These are phyloP conservation scores for Harpalus rufipes DNA, from an alignment of 2,888 invertebrate species.

Conservation along the genomic window DNA sequence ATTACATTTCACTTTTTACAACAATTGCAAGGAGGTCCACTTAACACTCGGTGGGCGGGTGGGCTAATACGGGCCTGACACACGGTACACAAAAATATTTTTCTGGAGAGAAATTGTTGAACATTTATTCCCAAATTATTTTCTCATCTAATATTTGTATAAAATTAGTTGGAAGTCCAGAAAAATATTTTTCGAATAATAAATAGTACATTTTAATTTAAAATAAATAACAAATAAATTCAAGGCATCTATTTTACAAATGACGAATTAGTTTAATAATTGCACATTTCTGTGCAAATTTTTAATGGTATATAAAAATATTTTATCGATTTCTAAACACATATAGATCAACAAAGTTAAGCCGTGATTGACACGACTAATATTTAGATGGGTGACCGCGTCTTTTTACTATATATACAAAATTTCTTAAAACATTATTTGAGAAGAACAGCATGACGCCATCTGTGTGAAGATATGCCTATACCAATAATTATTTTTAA, in stretches of 20 bases:
- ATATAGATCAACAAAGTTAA: no score
- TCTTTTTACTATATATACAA: no score
- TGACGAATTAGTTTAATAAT: constrained; percentile 1
- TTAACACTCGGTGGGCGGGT: constrained; percentile 24
- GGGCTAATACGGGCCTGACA: constrained; percentile 21
- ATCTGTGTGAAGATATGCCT: no score
- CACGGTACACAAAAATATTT: not conserved
- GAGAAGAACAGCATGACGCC: no score
- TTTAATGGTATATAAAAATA: not conserved
- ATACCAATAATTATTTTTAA: no score
- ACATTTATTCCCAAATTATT: not conserved
- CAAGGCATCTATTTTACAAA: not conserved
- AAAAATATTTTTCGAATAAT: constrained; percentile 5
- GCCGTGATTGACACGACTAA: no score
- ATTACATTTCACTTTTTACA: constrained; percentile 51
- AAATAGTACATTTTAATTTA: constrained; percentile 1
- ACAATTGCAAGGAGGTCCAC: constrained; percentile 44
- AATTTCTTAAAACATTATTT: no score
- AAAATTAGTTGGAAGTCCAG: constrained; percentile 5
- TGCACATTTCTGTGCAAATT: not conserved
- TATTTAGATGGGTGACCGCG: no score
- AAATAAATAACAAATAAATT: not conserved
- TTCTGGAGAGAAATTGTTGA: not conserved
- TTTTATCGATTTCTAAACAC: not conserved
- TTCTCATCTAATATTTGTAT: not conserved